These are phyloP conservation scores for Aporophyla lueneburgensis DNA, from an alignment of 2,888 invertebrate species.

Conservation along the genomic window DNA sequence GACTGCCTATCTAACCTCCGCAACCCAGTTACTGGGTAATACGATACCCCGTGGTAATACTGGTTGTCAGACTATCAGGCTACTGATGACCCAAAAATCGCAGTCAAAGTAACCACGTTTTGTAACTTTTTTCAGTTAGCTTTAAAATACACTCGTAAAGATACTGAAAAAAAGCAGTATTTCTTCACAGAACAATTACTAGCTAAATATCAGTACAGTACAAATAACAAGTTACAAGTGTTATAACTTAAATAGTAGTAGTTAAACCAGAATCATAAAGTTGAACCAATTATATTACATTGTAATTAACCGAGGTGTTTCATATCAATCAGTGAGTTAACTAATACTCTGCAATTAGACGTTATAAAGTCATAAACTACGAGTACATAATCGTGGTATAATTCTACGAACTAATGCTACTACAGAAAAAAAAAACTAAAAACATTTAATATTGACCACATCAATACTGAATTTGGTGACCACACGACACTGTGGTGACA, in stretches of 20 bases:
- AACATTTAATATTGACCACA: not conserved
- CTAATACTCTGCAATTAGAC: constrained; percentile 45
- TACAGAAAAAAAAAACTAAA: not conserved
- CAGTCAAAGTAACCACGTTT: not conserved
- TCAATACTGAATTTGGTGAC: not conserved
- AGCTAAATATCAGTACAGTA: constrained; percentile 4
- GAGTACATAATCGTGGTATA: constrained; percentile 15
- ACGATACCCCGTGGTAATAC: too few species aligned
- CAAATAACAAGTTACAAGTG: constrained; percentile 36
- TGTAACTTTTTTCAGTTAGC: not conserved
- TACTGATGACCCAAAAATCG: too few species aligned
- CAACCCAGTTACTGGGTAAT: too few species aligned
- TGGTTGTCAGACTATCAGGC: too few species aligned
- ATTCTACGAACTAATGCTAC: constrained; percentile 21
- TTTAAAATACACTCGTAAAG: not conserved
- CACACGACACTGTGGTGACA: not conserved
- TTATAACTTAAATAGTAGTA: constrained; percentile 24
- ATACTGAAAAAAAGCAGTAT: not conserved
- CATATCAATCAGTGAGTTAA: constrained; percentile 43
- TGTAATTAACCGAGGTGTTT: constrained; percentile 53
- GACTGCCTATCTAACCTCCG: too few species aligned
- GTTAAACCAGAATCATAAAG: constrained; percentile 44
- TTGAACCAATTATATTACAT: constrained; percentile 51
- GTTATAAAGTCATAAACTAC: constrained; percentile 43
- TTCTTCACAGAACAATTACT: constrained; percentile 11